Evolutionary conservation across 2,888 invertebrate species (phyloP), one percentile per base, ranked within the genome.

Genomic region (Coenonympha glycerion): DNA sequence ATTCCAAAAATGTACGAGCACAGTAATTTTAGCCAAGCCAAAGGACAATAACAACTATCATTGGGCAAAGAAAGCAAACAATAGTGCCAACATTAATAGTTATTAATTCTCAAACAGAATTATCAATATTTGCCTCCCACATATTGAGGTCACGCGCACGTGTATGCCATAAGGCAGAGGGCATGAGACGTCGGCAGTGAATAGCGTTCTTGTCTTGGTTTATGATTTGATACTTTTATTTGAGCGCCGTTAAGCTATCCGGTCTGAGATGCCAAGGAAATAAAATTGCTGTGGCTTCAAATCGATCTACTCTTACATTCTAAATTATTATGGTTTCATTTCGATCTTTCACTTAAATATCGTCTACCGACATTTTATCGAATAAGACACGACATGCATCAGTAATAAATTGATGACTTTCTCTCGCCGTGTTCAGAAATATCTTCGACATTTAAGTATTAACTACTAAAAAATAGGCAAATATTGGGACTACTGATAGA

Each of bases 71-170:
- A 24, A 24, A 6, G 24, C 24, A 8, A 9, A 24, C 24, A 24
- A 9, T 24, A n/a, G n/a, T 8, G 9, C 6, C 24, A 34, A 16
- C 9, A 13, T 6, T 31, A 31, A 2, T 15, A 8, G n/a, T n/a
- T 2, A 30, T 6, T 3, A 9, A 28, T 42, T 36, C 18, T 37
- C 24, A 18, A 33, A 36, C 28, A 11, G 6, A 34, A 26, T 42
- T 39, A 28, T n/a, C 11, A 13, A 15, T 44, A 44, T 42, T 15
- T 30, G 44, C 15, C 41, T 46, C 45, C 36, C 41, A 46, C 40
- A 40, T 45, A 53, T 41, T 26, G 30, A 36, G 49, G 46, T 53
- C 49, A 36, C 13, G 22, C 28, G 24, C 34, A 53, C 45, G 40
- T 40, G 41, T 31, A 30, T 22, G 28, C 53, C 41, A 39, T 45